Percentiles rank a stretch among this genome's conserved stretches.
Evolutionary conservation across 2,797 vertebrate genomes (phyloP).

Genomic region (Melanotaenia maccullochi): DNA sequence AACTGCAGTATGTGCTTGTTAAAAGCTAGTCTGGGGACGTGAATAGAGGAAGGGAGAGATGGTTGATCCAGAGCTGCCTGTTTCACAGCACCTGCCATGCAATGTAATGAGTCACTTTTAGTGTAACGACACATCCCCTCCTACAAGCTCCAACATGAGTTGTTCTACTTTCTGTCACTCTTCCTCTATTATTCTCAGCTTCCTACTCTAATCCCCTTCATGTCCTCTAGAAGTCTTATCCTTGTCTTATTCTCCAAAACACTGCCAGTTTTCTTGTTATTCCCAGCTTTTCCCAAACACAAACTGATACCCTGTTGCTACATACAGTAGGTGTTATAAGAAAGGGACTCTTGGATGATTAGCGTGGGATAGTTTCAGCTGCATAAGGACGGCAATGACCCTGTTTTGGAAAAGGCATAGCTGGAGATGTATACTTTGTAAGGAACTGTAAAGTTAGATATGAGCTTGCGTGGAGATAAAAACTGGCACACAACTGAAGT

Average conservation of each 20-base stretch:
- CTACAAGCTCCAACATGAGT: slow-evolving; percentile 40
- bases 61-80: slow-evolving; percentile 16
- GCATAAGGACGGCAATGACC: slow-evolving; percentile 14
- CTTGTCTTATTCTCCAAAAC: not conserved
- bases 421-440: slow-evolving; percentile 14
- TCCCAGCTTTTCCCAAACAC: slow-evolving; percentile 4
- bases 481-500: slow-evolving; percentile 7
- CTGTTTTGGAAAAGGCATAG: slow-evolving; percentile 1
- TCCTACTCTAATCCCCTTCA: slow-evolving; percentile 21
- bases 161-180: slow-evolving; percentile 29
- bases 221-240: slow-evolving; percentile 1
- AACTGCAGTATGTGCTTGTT: slow-evolving; percentile 49
- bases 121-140: slow-evolving; percentile 35
- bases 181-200: slow-evolving; percentile 24
- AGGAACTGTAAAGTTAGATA: slow-evolving; percentile 11
- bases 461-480: slow-evolving; percentile 11
- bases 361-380: slow-evolving; percentile 3
- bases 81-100: slow-evolving; percentile 53
- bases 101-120: slow-evolving; percentile 57
- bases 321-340: slow-evolving; percentile 7
- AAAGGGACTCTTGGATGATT: not conserved
- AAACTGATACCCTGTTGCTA: slow-evolving; percentile 3
- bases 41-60: slow-evolving; percentile 23
- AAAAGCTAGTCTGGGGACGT: slow-evolving; percentile 28
- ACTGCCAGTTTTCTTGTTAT: not conserved